Evolutionary conservation across 2,113 vertebrate genomes (phyloP), one percentile per base, ranked within the genome.

Genomic region (Scomber colias): DNA sequence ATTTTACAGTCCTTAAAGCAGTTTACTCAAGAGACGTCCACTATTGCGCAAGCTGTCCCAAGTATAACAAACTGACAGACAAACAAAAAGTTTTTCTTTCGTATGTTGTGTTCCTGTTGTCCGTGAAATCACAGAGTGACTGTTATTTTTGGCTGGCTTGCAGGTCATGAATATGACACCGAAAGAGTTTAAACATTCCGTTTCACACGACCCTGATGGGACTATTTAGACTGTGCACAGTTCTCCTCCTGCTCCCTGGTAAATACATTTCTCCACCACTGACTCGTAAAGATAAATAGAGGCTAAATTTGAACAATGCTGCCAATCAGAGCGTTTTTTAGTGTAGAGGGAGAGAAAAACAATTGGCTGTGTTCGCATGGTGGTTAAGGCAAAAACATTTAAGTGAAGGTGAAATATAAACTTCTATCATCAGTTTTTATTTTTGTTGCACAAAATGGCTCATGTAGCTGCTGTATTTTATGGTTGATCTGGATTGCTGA

Each of bases 181-280:
- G 46, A 51, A 77, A 17, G 11, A 83, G 79, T 84, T 92, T 89
- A 91, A 91, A 92, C 90, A 93, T 93, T 83, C 90, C 77, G 64
- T 94, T 93, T 95, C 89, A 87, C 89, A 92, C 62, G 82, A 83
- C 66, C 87, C 68, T 63, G 62, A 75, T 89, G 78, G 78, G 74
- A 80, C 46, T 90, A 82, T 92, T 93, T 86, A 88, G 75, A 71
- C 79, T 79, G 82, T 77, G 56, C 49, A 79, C 75, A 45, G 68
- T 60, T 77, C 57, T 76, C 46, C 54, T 84, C 65, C 62, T 66
- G 79, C 63, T 77, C 51, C 54, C 46, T 62, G 69, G 82, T 92
- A 86, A 92, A 94, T 92, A 93, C 87, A 89, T 86, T 84, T 86
- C 77, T 91, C 62, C 30, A 5, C 17, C 11, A 73, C 72, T 72